Conservation (phyloP, 2,113 vertebrate species). For the Elgaria multicarinata region DNA sequence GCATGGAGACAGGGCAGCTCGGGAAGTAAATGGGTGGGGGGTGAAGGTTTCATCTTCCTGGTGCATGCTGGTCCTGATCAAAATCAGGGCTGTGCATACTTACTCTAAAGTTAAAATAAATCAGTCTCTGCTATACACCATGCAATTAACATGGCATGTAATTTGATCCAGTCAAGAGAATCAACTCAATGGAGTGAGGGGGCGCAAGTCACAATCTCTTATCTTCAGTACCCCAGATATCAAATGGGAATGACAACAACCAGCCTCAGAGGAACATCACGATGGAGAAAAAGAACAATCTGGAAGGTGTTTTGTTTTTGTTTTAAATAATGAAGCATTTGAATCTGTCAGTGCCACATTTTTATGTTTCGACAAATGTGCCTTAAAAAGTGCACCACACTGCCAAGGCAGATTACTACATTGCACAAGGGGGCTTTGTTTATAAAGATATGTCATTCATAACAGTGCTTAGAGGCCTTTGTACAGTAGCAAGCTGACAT, state of each 20-base stretch:
- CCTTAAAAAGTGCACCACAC: not conserved
- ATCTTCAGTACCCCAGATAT: not conserved
- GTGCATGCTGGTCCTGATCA: too few relatives aligned
- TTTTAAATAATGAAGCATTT: not conserved
- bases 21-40: too few relatives aligned
- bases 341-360: not conserved
- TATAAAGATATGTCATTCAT: not conserved
- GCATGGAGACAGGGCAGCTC: too few relatives aligned
- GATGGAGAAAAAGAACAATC: not conserved
- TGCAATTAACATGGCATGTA: too few relatives aligned
- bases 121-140: too few relatives aligned
- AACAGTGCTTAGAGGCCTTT: not conserved
- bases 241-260: not conserved
- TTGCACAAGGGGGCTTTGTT: not conserved
- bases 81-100: too few relatives aligned
- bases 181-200: not conserved
- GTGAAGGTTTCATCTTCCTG: too few relatives aligned
- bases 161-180: not conserved
- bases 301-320: too few relatives aligned
- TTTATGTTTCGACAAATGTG: not conserved
- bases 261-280: not conserved
- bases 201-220: not conserved
- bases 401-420: not conserved
- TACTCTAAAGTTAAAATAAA: too few relatives aligned
- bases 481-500: not conserved